Conservation (phyloP, 2,113 vertebrate species). For the Vidua chalybeata region DNA sequence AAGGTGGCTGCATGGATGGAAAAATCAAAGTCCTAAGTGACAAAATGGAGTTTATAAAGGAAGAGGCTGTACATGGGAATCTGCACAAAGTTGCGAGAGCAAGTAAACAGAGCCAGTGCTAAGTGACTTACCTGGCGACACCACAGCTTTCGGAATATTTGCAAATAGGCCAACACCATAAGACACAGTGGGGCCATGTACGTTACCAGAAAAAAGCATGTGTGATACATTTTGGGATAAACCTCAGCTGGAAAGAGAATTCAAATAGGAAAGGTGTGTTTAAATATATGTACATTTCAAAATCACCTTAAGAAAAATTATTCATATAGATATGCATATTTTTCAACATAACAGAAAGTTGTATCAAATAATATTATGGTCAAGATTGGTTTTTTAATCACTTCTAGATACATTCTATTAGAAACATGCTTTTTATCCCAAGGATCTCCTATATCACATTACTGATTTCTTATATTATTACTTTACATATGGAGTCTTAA, state of each 20-base stretch:
- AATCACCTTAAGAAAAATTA: neutral
- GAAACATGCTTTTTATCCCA: neutral
- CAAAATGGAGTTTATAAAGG: neutral
- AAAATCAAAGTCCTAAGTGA: neutral
- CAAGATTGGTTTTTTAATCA: neutral
- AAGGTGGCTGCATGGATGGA: neutral
- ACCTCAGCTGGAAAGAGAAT: slow-evolving; percentile 84
- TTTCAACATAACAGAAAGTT: neutral
- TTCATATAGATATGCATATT: neutral
- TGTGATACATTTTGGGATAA: slow-evolving; percentile 94
- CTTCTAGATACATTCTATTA: neutral
- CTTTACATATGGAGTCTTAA: neutral
- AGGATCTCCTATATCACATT: neutral
- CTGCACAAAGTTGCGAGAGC: neutral
- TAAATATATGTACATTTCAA: neutral
- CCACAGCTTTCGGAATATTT: slow-evolving; percentile 97
- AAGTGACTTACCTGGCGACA: slow-evolving; percentile 86
- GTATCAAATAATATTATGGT: neutral
- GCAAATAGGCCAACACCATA: slow-evolving; percentile 95
- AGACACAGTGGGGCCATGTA: slow-evolving; percentile 95
- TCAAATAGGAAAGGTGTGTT: slow-evolving; percentile 8
- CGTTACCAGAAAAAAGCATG: slow-evolving; percentile 94
- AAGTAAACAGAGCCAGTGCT: neutral
- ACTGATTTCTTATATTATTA: neutral
- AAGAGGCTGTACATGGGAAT: neutral